Percentiles rank a stretch among this genome's conserved stretches.
phyloP scores from a whole-genome alignment of 2,797 vertebrate species.

The Pipistrellus nathusii region DNA sequence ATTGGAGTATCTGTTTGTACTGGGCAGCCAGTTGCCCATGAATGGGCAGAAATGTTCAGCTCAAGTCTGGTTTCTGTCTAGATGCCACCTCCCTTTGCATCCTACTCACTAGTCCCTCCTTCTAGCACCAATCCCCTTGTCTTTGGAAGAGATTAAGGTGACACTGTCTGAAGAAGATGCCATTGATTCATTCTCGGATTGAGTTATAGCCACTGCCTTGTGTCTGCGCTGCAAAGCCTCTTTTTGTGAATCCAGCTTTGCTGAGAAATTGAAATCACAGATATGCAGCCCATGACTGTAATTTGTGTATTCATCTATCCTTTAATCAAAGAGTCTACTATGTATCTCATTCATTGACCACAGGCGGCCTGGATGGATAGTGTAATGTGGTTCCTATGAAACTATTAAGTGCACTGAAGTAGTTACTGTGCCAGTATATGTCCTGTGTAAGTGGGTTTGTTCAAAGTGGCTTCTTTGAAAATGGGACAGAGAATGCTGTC shows the following conservation, averaged over 20 bases:
- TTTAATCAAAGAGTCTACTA: not conserved
- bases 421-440: not conserved
- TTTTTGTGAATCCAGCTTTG: not conserved
- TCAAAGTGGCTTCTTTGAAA: not conserved
- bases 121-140: not conserved
- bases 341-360: not conserved
- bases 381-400: not conserved
- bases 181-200: fast-evolving
- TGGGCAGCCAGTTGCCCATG: not conserved
- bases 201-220: not conserved
- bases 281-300: not conserved
- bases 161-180: not conserved
- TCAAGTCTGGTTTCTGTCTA: not conserved
- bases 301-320: not conserved
- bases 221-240: not conserved
- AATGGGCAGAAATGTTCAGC: not conserved
- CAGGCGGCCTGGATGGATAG: fast-evolving
- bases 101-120: not conserved
- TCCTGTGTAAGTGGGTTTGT: not conserved
- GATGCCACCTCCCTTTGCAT: not conserved
- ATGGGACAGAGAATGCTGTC: not conserved
- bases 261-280: not conserved
- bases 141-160: not conserved
- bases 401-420: not conserved
- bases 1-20: not conserved